Evolutionary conservation across 2,888 invertebrate species (phyloP), one percentile per base, ranked within the genome.

Genomic region (Sycophila texana): DNA sequence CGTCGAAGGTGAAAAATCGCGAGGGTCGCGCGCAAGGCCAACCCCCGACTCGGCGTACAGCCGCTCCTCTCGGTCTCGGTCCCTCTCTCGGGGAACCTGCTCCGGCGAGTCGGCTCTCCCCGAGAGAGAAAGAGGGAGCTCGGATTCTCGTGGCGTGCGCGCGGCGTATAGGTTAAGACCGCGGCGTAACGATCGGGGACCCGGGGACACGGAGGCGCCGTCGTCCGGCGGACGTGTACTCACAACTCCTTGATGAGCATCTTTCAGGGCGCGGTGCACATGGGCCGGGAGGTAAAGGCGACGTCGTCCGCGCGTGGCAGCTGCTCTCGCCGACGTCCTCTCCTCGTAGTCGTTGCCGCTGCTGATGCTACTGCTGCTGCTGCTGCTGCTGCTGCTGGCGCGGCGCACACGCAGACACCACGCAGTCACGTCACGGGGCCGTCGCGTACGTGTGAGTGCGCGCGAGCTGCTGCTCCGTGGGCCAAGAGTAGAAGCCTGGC

Each of bases 221-320:
- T 3, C 13, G 1, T 26, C 13, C 0, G n/a, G 5, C 30, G 16
- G 39, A n/a, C 39, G 63, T 47, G 63, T 47, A 89, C 90, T 89
- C 83, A 90, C 90, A 85, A 90, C 88, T 90, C 90, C 82, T 89
- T 90, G 87, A 90, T 90, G 84, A 90, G 88, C 90, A 90, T 90
- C 84, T 88, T 87, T 73, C 49, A 76, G 47, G 73, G 75, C 79
- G 72, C 80, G 60, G 82, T 74, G 80, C 76, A 82, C 84, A 83
- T 84, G 83, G 78, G 82, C 83, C 81, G 74, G 79, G 74, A 63
- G 14, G 26, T 57, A 22, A 68, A 39, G 63, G 47, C 39, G 49
- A 61, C 67, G 63, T 61, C 63, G 68, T 67, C 70, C 70, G 47
- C 70, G 39, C 65, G 71, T 57, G 39, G 63, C 39, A 39, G 39